phyloP scores from a whole-genome alignment of 2,888 invertebrate genomes.

The Esperia sulphurella region DNA sequence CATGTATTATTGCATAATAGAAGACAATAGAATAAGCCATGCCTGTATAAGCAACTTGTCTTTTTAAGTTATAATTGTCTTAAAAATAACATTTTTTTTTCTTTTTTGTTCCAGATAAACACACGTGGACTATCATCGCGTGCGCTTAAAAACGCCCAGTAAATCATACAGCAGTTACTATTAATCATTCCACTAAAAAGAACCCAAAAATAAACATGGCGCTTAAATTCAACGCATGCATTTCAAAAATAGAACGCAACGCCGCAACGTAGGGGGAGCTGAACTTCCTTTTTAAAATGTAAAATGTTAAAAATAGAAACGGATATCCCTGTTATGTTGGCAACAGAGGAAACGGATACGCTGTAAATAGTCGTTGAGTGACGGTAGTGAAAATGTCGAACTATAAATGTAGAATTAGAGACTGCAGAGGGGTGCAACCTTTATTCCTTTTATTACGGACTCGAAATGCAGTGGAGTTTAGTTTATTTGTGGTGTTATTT shows the following conservation, averaged over 20 bases:
- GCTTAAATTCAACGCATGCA: constrained; percentile 33
- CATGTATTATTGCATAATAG: too few relatives aligned
- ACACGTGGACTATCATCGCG: constrained; percentile 19
- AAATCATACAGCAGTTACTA: constrained; percentile 22
- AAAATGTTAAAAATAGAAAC: constrained; percentile 48
- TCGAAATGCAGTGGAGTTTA: constrained; percentile 24
- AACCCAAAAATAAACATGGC: constrained; percentile 56
- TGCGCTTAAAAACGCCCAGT: constrained; percentile 13
- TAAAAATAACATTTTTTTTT: constrained; percentile 1
- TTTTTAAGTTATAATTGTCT: not conserved
- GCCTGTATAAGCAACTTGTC: too few relatives aligned
- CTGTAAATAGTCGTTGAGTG: constrained; percentile 18
- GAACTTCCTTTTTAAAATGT: constrained; percentile 58
- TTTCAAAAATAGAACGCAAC: constrained; percentile 41
- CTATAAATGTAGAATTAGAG: constrained; percentile 41
- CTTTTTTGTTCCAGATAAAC: constrained; percentile 54
- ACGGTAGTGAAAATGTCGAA: constrained; percentile 41
- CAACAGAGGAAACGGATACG: constrained; percentile 20
- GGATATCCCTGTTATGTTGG: constrained; percentile 52
- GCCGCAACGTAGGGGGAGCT: constrained; percentile 40
- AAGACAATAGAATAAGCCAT: too few relatives aligned
- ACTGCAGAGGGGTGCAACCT: constrained; percentile 58
- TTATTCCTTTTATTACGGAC: constrained; percentile 67
- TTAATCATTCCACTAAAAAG: constrained; percentile 39
- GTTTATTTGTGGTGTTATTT: constrained; percentile 35